Evolutionary conservation across 2,797 vertebrate genomes (phyloP).

Genomic region (Nyctalus aviator): DNA sequence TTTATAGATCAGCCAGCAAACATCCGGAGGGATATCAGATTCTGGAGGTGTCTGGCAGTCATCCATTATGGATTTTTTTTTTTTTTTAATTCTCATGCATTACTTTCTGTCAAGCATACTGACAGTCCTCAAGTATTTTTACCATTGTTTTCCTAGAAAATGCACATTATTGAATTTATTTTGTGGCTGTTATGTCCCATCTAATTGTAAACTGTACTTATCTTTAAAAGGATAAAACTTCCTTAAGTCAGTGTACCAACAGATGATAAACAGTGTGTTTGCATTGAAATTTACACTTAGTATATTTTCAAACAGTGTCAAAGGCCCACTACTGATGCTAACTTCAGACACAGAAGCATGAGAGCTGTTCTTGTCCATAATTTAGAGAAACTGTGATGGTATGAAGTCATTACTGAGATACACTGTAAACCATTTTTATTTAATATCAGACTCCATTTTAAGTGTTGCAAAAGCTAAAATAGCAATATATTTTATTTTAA

Average conservation of each 20-base stretch:
- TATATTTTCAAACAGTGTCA: not conserved
- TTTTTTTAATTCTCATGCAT: not conserved
- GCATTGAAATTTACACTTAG: not conserved
- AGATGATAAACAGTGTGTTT: not conserved
- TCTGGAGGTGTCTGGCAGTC: not conserved
- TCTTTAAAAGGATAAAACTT: not conserved
- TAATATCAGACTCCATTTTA: not conserved
- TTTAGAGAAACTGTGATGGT: not conserved
- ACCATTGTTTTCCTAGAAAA: not conserved
- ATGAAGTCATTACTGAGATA: not conserved
- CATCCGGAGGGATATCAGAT: constrained; percentile 25
- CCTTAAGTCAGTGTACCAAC: not conserved
- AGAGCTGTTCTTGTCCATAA: not conserved
- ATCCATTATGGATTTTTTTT: not conserved
- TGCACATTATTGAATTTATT: constrained; percentile 8
- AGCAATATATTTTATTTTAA: not conserved
- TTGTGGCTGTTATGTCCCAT: not conserved
- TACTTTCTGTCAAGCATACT: not conserved
- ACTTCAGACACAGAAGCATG: not conserved
- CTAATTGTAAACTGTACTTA: not conserved
- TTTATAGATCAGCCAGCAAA: constrained; percentile 55
- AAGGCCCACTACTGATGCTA: not conserved
- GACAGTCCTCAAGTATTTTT: not conserved
- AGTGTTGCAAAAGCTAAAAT: constrained; percentile 16
- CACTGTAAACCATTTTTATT: not conserved